Evolutionary conservation across 1,140 invertebrate genomes (phyloP), one percentile per base, ranked within the genome.

Genomic region (Drosophila insularis): DNA sequence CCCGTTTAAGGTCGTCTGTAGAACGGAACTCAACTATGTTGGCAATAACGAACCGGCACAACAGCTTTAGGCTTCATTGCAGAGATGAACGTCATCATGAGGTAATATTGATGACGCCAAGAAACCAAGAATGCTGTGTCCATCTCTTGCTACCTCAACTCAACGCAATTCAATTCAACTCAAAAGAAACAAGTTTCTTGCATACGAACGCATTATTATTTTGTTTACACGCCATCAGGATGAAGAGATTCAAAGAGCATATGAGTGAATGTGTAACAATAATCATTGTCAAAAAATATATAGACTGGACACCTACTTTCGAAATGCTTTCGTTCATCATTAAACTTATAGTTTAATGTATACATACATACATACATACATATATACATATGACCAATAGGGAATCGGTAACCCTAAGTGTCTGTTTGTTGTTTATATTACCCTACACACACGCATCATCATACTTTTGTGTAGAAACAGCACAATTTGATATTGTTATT

Each of bases 1-100:
- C 82, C 81, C 79, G 65, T 79, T 86, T 82, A 87, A 86, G 82
- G 82, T 86, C 82, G 82, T 86, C 82, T 86, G 82, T 87, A 82
- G 84, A 86, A 86, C 82, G 82, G 82, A 86, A 86, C 75, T 69
- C 78, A 70, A 54, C 66, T 67, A 65, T 62, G 55, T 63, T 68
- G 62, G 65, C 70, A 63, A 67, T 46, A 82, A 46, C 32, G 60
- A 76, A 69, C 74, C 74, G 62, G 74, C 74, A 69, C 63, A 81
- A 75, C 73, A 63, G 54, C 74, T 77, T 76, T 59, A 66, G 66
- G 35, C 35, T 37, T 37, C 66, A 64, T 46, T 76, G 74, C 63
- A 68, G 31, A 32, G 14, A 37, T 19, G 23, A 64, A 64, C 68
- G 55, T 63, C 76, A 79, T 77, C 69, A 69, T 50, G 60, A 40